A percentile compares a stretch with the other conserved stretches of the same genome.
phyloP scores from a whole-genome alignment of 2,113 vertebrate species.

The Progne subis region DNA sequence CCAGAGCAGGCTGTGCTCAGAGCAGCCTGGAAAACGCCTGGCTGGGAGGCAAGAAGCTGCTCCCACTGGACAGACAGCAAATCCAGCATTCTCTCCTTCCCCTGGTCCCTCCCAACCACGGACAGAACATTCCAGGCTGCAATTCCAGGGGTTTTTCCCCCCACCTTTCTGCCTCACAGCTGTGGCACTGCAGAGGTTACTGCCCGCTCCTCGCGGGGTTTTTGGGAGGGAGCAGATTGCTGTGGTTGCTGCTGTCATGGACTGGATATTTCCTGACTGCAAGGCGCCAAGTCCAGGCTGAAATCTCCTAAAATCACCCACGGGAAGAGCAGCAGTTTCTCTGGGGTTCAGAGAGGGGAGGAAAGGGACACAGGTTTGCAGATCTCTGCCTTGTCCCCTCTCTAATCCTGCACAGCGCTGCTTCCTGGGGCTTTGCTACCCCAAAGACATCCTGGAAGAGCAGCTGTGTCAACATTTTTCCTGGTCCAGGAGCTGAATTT shows the following conservation, averaged over 20 bases:
- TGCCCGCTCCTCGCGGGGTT: not conserved
- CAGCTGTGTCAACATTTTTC: not conserved
- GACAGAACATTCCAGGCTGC: not conserved
- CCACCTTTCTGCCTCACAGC: not conserved
- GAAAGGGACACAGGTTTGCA: not conserved
- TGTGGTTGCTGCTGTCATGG: conserved; percentile 52
- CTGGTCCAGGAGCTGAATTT: not conserved
- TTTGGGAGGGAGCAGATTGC: not conserved
- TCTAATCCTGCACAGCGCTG: not conserved
- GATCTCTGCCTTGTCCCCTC: not conserved
- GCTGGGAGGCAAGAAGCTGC: not conserved
- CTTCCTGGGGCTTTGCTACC: not conserved
- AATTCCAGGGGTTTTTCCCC: not conserved
- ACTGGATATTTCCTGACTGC: conserved; percentile 62
- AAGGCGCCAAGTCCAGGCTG: conserved; percentile 35
- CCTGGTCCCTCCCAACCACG: not conserved
- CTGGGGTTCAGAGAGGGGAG: not conserved
- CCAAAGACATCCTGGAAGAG: not conserved
- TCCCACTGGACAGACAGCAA: not conserved
- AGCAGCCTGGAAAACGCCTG: not conserved
- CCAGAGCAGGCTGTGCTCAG: not conserved
- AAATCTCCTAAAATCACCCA: not conserved
- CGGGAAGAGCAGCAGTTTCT: not conserved
- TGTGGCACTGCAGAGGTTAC: conserved; percentile 48
- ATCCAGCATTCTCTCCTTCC: not conserved